A percentile compares a stretch with the other conserved stretches of the same genome.
These are phyloP conservation scores for Ochlodes sylvanus DNA, from an alignment of 2,888 invertebrate species.

Conservation along the genomic window DNA sequence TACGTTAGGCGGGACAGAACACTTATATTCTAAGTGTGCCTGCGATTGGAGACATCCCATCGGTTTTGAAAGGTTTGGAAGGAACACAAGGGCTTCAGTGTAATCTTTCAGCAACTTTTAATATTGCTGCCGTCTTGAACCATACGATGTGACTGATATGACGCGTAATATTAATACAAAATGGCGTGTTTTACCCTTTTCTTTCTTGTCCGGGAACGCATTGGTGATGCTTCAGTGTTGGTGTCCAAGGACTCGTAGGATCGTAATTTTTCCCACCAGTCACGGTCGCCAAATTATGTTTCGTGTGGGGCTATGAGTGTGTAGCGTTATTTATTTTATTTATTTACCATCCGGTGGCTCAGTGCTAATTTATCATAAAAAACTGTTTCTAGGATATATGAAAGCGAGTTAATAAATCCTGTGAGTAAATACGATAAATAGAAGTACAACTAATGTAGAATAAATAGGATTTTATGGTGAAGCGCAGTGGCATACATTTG, in stretches of 20 bases:
- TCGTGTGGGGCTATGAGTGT: no score
- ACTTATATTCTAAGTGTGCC: slow-evolving; percentile 38
- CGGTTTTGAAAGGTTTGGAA: slow-evolving; percentile 37
- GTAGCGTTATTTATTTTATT: no score
- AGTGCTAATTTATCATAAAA: no score
- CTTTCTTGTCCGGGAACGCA: no score
- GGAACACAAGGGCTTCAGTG: slow-evolving; percentile 25
- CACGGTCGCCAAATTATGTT: no score
- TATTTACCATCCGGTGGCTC: no score
- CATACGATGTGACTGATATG: slow-evolving; percentile 7
- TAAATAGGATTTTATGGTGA: not conserved
- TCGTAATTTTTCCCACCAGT: no score
- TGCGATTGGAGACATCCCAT: slow-evolving; percentile 38
- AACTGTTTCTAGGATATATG: no score
- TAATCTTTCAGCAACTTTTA: slow-evolving; percentile 34
- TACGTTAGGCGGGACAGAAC: slow-evolving; percentile 21
- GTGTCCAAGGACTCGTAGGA: no score
- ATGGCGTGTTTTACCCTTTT: no score
- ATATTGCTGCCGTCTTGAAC: slow-evolving; percentile 35
- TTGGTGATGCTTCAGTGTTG: no score
- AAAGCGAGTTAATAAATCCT: not conserved
- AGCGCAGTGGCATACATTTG: not conserved
- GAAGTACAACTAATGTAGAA: not conserved
- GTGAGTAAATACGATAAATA: not conserved
- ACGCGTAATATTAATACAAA: no score